These are phyloP conservation scores for Zosterops lateralis DNA, from an alignment of 2,113 vertebrate genomes.

Conservation along the genomic window DNA sequence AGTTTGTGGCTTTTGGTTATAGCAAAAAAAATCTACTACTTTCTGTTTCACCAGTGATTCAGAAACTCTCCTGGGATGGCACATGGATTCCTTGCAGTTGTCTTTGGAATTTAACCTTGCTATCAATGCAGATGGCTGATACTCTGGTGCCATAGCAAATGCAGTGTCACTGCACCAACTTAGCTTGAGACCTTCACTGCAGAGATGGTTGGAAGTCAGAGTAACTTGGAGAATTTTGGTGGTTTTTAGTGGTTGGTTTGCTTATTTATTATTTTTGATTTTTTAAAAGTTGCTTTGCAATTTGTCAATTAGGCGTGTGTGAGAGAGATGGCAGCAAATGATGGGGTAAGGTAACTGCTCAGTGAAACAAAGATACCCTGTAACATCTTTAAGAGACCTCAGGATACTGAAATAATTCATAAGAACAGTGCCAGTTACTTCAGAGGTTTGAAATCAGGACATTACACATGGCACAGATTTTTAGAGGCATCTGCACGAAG, in stretches of 20 bases:
- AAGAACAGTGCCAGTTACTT: background rate
- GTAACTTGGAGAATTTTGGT: background rate
- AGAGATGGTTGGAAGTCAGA: background rate
- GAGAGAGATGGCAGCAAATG: background rate
- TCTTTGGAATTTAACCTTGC: background rate
- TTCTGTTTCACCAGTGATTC: background rate
- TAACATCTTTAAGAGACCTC: background rate
- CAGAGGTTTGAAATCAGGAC: conserved; percentile 27
- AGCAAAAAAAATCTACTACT: background rate
- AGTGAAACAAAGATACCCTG: background rate
- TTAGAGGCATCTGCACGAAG: background rate
- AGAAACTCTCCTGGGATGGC: background rate
- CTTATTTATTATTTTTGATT: background rate
- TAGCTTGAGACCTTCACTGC: background rate
- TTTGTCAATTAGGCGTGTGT: background rate
- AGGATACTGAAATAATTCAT: background rate
- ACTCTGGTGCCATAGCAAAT: background rate
- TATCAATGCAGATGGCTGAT: background rate
- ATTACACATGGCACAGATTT: background rate
- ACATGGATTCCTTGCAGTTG: background rate
- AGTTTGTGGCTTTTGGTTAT: background rate
- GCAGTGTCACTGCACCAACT: background rate
- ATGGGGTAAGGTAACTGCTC: background rate
- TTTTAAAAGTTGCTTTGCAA: background rate
- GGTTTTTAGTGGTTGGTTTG: background rate